phyloP scores from a whole-genome alignment of 92 coral and sea anemone genomes.

The Palythoa caribaeorum region DNA sequence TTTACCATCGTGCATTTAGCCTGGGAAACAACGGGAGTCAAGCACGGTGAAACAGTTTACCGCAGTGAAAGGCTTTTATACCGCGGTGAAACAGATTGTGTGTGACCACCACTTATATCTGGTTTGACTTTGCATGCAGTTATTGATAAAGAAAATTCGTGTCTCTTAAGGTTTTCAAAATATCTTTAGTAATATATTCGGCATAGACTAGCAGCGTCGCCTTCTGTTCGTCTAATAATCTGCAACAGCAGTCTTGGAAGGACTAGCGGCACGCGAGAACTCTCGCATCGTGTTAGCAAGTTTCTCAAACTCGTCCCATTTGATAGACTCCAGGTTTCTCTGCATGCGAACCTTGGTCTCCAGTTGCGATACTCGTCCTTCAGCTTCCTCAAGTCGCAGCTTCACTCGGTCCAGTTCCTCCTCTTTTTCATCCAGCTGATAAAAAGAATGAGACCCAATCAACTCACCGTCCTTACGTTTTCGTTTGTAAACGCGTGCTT shows the following conservation, averaged over 20 bases:
- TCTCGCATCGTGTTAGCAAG: constrained; percentile 95
- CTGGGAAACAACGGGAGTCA: no score
- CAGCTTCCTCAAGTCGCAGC: constrained; percentile 85
- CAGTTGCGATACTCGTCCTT: constrained; percentile 84
- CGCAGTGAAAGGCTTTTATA: no score
- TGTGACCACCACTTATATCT: no score
- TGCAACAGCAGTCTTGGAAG: constrained; percentile 68
- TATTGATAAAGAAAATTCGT: no score
- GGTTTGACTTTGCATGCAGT: no score
- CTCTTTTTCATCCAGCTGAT: constrained; percentile 90
- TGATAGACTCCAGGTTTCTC: constrained; percentile 89
- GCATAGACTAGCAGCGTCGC: background rate
- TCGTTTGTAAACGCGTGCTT: no score
- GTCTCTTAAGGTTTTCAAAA: no score
- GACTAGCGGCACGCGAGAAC: constrained; percentile 91
- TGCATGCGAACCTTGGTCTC: constrained; percentile 97
- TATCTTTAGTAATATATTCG: no score
- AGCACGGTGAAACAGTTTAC: no score
- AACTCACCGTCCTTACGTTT: no score
- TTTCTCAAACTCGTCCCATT: constrained; percentile 99
- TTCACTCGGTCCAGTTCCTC: constrained; percentile 82
- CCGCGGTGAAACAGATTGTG: no score
- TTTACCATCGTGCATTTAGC: no score
- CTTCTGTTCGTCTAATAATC: constrained; percentile 38
- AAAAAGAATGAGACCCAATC: background rate